A percentile compares a stretch with the other conserved stretches of the same genome.
Evolutionary conservation across 2,113 vertebrate species (phyloP).

Genomic region (Typhlomys cinereus): DNA sequence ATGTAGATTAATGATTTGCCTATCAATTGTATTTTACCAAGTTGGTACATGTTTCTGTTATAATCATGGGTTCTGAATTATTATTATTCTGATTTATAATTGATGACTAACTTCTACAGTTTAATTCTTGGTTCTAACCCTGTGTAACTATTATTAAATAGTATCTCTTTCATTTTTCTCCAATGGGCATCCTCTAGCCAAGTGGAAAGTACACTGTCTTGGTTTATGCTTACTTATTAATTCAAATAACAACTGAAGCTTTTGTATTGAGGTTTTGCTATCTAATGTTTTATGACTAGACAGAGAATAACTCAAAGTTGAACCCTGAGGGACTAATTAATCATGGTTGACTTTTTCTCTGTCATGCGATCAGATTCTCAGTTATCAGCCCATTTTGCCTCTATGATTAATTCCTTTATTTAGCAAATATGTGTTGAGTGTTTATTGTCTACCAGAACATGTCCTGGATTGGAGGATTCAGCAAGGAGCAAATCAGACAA

Average conservation of each 20-base stretch:
- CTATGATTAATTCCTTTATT: slow-evolving; percentile 16
- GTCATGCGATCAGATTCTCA: background rate
- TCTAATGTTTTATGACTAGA: background rate
- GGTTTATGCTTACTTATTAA: background rate
- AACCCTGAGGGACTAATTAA: slow-evolving; percentile 9
- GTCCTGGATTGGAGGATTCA: slow-evolving; percentile 22
- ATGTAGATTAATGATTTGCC: background rate
- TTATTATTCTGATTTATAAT: background rate
- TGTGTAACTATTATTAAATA: background rate
- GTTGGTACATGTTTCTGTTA: background rate
- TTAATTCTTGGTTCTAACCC: background rate
- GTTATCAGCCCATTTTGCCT: slow-evolving; percentile 8
- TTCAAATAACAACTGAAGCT: background rate
- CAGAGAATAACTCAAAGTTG: background rate
- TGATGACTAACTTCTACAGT: background rate
- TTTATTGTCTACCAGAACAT: background rate
- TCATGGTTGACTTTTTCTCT: background rate
- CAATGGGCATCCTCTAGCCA: background rate
- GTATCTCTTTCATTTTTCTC: background rate
- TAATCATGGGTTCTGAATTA: background rate
- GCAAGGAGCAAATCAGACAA: background rate
- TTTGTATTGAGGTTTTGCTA: background rate
- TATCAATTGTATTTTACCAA: slow-evolving; percentile 5
- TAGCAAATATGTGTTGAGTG: background rate
- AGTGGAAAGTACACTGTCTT: background rate